Evolutionary conservation across 2,113 vertebrate species (phyloP).

Genomic region (Zootoca vivipara): DNA sequence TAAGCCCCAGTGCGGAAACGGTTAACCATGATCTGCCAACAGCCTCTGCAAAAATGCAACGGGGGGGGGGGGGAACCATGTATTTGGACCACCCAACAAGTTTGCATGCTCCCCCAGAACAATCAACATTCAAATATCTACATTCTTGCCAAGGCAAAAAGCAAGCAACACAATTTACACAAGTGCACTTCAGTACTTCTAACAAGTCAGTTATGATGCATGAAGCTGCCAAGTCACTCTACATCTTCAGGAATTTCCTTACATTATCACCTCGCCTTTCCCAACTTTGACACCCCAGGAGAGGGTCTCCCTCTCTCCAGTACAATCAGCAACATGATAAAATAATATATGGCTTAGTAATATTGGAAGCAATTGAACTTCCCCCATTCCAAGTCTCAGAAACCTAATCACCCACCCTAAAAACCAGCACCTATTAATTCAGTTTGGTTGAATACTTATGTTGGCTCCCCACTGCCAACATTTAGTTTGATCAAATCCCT

Average conservation of each 20-base stretch:
- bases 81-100: not conserved
- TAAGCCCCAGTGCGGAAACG: not conserved
- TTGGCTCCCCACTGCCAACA: not conserved
- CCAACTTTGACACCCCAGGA: not conserved
- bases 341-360: not conserved
- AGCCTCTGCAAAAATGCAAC: not conserved
- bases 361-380: constrained; percentile 13
- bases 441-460: not conserved
- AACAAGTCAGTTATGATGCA: not conserved
- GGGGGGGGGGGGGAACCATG: too few relatives aligned
- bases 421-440: not conserved
- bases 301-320: not conserved
- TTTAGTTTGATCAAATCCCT: not conserved
- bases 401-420: not conserved
- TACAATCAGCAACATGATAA: not conserved
- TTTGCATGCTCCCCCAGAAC: not conserved
- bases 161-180: constrained; percentile 15
- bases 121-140: not conserved
- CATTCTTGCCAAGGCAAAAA: constrained; percentile 47
- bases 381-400: too few relatives aligned
- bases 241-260: not conserved
- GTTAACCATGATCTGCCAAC: not conserved
- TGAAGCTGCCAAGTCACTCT: not conserved
- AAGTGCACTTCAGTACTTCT: constrained; percentile 52
- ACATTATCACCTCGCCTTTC: not conserved